Evolutionary conservation across 2,888 invertebrate genomes (phyloP), one percentile per base, ranked within the genome.

Genomic region (Oscheius onirici): DNA sequence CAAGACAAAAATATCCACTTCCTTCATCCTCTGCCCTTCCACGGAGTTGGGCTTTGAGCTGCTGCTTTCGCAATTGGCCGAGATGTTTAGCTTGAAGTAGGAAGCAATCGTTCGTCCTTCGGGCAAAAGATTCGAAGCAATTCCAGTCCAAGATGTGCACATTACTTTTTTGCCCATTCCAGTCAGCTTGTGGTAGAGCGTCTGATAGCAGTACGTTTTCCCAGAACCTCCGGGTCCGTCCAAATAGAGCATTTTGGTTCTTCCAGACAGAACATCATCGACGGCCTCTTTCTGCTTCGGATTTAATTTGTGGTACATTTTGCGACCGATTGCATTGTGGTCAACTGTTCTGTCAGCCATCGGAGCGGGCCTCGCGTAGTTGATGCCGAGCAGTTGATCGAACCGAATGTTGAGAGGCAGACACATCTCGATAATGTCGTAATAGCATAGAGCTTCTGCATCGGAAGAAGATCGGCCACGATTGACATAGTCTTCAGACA

Each of bases 171-270:
- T 43, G 20, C 44, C 44, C 41, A 11, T 44, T 11, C 3, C 57
- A 1, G 17, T 26, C 22, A 73, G 66, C 3, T 40, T 0, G 41
- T 70, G 43, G 34, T 70, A 69, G 24, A 72, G 26, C 1, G 58
- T 28, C 13, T 66, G 46, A 46, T 73, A 73, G 15, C 41, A 46
- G 51, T 69, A 74, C 0, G 72, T 74, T n/a, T 74, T 72, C 1
- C 72, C 71, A 1, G 69, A 58, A 22, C 74, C 74, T n/a, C 72
- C 74, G n/a, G 71, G 65, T 15, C 72, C 74, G 26, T 65, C 71
- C 5, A 74, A 28, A 24, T 60, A 72, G 17, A 71, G 15, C 13
- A 67, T 34, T 20, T 41, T 67, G 20, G 22, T 11, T 6, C 43
- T 3, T 15, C 51, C 63, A 1, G 26, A 0, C 11, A 63, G 24